phyloP scores from a whole-genome alignment of 1,140 invertebrate genomes.

The Drosophila auraria region DNA sequence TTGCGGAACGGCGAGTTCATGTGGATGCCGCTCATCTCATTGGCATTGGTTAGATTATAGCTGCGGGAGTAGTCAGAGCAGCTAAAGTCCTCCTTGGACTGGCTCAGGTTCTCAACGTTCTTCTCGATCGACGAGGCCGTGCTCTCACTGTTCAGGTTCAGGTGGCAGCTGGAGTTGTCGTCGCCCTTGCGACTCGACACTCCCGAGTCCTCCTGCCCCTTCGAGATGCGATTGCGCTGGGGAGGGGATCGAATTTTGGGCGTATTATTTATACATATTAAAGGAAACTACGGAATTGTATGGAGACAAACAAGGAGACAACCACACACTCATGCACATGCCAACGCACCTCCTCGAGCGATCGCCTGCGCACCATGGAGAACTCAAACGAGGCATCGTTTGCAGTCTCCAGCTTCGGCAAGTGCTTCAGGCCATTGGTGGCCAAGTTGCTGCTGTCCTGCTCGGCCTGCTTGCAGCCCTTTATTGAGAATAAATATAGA shows the following conservation, averaged over 20 bases:
- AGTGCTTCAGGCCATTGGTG: conserved; percentile 45
- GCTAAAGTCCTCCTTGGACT: conserved; percentile 79
- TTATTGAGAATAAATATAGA: conserved; percentile 30
- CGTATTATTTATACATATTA: neutral
- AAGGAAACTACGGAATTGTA: neutral
- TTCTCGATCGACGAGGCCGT: conserved; percentile 83
- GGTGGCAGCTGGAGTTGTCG: conserved; percentile 65
- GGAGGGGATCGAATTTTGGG: neutral
- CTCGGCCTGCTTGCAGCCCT: conserved; percentile 78
- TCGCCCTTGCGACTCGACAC: conserved; percentile 83
- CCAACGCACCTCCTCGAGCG: conserved; percentile 79
- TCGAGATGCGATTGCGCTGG: conserved; percentile 70
- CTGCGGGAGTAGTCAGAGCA: conserved; percentile 81
- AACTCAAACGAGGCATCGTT: conserved; percentile 80
- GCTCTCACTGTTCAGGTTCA: conserved; percentile 74
- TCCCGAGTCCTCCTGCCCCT: conserved; percentile 78
- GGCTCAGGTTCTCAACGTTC: conserved; percentile 71
- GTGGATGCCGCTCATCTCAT: conserved; percentile 76
- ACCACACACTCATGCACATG: conserved; percentile 29
- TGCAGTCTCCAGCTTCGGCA: conserved; percentile 64
- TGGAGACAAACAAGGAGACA: conserved; percentile 23
- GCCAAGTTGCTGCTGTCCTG: conserved; percentile 61
- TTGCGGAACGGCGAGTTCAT: conserved; percentile 83
- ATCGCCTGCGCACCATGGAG: conserved; percentile 81
- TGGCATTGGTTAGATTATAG: conserved; percentile 76